Base-by-base conservation (phyloP, 23 tunicate species). In the Halocynthia roretzi region DNA sequence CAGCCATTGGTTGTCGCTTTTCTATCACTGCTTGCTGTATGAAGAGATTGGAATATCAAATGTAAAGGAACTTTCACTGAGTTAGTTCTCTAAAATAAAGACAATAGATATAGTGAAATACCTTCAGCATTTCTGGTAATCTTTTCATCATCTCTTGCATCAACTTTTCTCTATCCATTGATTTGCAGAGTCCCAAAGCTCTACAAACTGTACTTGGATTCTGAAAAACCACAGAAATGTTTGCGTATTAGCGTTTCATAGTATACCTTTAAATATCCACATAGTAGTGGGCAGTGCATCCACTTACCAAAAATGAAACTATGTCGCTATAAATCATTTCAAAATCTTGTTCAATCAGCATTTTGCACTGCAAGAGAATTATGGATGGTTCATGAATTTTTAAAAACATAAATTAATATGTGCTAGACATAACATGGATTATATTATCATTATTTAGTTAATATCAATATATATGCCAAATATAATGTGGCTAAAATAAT, bases 301-400 rank as follows among this genome's bases (percentile, higher is more conserved):
- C 23, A 79, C 89, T 84, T 70, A 89, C 96, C 82, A 89, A 68
- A 7, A 51, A 6, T 10, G 62, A 14, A 8, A 84, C 61, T 7
- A 84, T 55, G 61, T 89, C 86, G 70, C 80, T 89, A 70, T 89
- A 89, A 31, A 89, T 54, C 76, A 74, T 70, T 65, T 80, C 89
- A 62, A 84, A 89, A 54, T 89, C 77, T 61, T 84, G 83, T 61
- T 80, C 48, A 68, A 89, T 71, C 7, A 81, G 50, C 69, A 80
- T 51, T 10, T 23, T 68, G 77, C 96, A 89, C 96, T 89, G 75
- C 51, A 81, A 69, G 22, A 14, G 22, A 65, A 65, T 15, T 31
- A 31, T 31, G 44, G 44, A 31, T 31, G 44, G 44, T 31, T 31
- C 44, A 31, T 0, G 44, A 31, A 31, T 0, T 31, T 31, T 31